Conservation (phyloP, 2,888 invertebrate species). For the Laothoe populi region DNA sequence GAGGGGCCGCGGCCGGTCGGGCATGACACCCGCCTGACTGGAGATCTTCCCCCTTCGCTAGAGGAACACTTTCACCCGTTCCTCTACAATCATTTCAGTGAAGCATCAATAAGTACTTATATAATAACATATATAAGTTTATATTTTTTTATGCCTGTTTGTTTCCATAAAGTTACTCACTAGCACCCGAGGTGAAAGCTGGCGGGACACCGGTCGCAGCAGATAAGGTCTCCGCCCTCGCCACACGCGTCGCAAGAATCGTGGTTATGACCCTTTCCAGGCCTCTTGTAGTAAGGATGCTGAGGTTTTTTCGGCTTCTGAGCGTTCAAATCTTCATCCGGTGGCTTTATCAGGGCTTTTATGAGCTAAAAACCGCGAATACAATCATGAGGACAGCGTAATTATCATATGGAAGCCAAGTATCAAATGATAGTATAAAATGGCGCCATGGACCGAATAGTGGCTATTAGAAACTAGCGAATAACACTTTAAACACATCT, state of each 20-base stretch:
- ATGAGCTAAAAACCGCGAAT: slow-evolving; percentile 88
- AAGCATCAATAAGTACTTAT: background rate
- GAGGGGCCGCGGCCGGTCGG: no score
- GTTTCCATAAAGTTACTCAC: slow-evolving; percentile 82
- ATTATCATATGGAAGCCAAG: slow-evolving; percentile 27
- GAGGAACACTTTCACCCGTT: no score
- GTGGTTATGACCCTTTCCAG: slow-evolving; percentile 95
- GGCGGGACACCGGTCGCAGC: slow-evolving; percentile 97
- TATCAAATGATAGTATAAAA: slow-evolving; percentile 43
- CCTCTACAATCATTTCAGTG: no score
- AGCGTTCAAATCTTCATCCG: slow-evolving; percentile 88
- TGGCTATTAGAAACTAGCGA: slow-evolving; percentile 32
- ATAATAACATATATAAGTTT: slow-evolving; percentile 16
- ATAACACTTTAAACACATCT: slow-evolving; percentile 72
- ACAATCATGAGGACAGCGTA: slow-evolving; percentile 31
- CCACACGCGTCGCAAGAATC: slow-evolving; percentile 97
- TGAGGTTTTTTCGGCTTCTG: slow-evolving; percentile 86
- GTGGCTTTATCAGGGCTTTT: slow-evolving; percentile 94
- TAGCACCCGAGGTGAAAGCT: slow-evolving; percentile 98
- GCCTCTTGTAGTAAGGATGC: slow-evolving; percentile 93
- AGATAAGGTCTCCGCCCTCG: slow-evolving; percentile 97
- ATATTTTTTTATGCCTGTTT: background rate
- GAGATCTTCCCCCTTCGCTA: no score
- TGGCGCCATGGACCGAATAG: slow-evolving; percentile 53
- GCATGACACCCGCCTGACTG: no score